Conservation (phyloP, 2,113 vertebrate genomes). For the Notothenia rossii region DNA sequence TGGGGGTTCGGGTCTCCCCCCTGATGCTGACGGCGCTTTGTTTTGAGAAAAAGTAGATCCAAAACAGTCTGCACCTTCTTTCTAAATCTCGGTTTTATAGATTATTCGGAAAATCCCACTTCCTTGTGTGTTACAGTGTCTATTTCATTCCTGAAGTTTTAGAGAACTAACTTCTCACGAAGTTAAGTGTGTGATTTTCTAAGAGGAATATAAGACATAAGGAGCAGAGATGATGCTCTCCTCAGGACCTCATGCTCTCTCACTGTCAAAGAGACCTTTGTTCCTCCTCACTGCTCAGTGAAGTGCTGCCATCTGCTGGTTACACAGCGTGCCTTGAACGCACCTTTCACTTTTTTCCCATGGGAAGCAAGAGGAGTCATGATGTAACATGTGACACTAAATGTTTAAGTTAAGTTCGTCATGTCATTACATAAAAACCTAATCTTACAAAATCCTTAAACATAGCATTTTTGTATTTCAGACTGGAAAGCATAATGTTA, state of each 20-base stretch:
- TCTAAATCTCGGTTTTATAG: too few relatives aligned
- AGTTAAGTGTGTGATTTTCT: too few relatives aligned
- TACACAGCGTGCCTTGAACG: background rate
- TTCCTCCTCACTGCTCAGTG: background rate
- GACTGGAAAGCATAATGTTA: background rate
- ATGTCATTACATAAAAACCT: background rate
- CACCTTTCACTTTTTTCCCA: background rate
- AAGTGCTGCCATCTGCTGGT: conserved; percentile 57
- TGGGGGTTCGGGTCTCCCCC: background rate
- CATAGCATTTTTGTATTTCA: too few relatives aligned
- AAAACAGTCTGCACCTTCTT: background rate
- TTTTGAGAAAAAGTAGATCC: background rate
- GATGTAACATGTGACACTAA: background rate
- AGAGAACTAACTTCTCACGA: background rate
- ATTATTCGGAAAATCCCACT: background rate
- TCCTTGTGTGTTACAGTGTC: background rate
- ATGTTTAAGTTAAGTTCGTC: background rate
- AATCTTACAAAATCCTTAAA: too few relatives aligned
- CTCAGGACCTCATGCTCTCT: conserved; percentile 49
- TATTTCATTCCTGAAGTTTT: background rate
- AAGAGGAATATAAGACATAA: background rate
- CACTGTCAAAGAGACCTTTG: background rate
- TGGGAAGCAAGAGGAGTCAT: too few relatives aligned
- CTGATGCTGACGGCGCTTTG: background rate
- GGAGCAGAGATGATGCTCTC: background rate